These are phyloP conservation scores for Agonum fuliginosum DNA, from an alignment of 2,888 invertebrate species.

Conservation along the genomic window DNA sequence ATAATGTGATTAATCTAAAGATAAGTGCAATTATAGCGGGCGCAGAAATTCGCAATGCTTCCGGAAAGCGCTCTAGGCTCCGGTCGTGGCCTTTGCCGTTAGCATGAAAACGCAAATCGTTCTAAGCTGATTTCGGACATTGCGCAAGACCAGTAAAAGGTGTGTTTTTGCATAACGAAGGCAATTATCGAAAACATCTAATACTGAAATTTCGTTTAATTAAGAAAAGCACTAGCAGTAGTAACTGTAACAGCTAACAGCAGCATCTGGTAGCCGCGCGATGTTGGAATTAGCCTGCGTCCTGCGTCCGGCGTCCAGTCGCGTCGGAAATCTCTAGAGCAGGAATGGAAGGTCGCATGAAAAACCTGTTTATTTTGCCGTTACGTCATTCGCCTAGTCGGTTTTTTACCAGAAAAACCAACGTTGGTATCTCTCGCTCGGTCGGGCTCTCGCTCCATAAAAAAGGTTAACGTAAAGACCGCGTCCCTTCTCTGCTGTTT, in stretches of 20 bases:
- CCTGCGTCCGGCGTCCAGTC: constrained; percentile 34
- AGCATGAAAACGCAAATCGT: not conserved
- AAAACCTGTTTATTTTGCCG: constrained; percentile 46
- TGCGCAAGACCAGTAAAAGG: constrained; percentile 15
- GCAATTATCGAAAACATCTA: constrained; percentile 49
- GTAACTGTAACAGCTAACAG: not conserved
- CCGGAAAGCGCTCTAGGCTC: constrained; percentile 16
- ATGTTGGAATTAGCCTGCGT: constrained; percentile 18
- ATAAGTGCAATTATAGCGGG: constrained; percentile 52
- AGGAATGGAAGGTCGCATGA: constrained; percentile 22
- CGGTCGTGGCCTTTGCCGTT: not conserved
- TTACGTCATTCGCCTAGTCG: constrained; percentile 31
- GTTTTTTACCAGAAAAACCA: constrained; percentile 25
- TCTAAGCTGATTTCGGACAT: not conserved
- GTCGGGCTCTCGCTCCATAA: constrained; percentile 30
- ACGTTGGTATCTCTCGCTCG: constrained; percentile 5
- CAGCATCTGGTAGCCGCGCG: not conserved
- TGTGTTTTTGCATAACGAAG: constrained; percentile 50
- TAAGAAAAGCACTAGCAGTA: too few relatives aligned
- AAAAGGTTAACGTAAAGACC: constrained; percentile 39
- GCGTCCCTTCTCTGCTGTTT: not conserved
- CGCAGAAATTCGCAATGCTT: constrained; percentile 37
- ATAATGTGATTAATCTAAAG: constrained; percentile 56
- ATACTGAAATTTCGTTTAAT: constrained; percentile 14
- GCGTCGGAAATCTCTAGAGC: constrained; percentile 4